A percentile compares a stretch with the other conserved stretches of the same genome.
Evolutionary conservation across 2,888 invertebrate genomes (phyloP).

Genomic region (Marasmarcha lunaedactyla): DNA sequence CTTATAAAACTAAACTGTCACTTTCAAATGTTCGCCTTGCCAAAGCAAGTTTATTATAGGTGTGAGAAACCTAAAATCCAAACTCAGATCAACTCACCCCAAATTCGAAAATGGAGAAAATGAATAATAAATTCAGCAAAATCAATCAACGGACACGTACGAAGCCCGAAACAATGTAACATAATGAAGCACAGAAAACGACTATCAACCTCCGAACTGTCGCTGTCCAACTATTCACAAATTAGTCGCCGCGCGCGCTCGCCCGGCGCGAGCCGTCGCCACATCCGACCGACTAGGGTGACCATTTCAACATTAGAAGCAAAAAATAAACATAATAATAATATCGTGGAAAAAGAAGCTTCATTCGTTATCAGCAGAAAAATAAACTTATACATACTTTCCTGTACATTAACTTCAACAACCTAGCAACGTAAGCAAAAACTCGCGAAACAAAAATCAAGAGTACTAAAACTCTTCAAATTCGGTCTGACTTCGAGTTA

Average conservation of each 20-base stretch:
- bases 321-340: not conserved
- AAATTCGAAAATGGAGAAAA: not conserved
- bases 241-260: constrained; percentile 32
- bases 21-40: too few species aligned
- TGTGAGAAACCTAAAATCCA: too few species aligned
- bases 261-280: constrained; percentile 20
- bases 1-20: too few species aligned
- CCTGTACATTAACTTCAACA: not conserved
- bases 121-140: not conserved
- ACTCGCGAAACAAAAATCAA: not conserved
- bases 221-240: constrained; percentile 46
- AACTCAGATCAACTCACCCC: too few species aligned
- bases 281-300: constrained; percentile 30
- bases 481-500: not conserved
- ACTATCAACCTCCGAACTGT: constrained; percentile 31
- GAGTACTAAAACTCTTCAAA: constrained; percentile 1
- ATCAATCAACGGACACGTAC: not conserved
- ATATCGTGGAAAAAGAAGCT: not conserved
- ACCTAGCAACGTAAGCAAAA: not conserved
- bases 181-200: constrained; percentile 37
- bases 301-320: constrained; percentile 17
- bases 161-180: constrained; percentile 16
- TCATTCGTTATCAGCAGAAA: not conserved
- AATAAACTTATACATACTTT: not conserved
- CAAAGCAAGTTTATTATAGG: too few species aligned